Evolutionary conservation across 2,888 invertebrate genomes (phyloP), one percentile per base, ranked within the genome.

Genomic region (Tillus elongatus): DNA sequence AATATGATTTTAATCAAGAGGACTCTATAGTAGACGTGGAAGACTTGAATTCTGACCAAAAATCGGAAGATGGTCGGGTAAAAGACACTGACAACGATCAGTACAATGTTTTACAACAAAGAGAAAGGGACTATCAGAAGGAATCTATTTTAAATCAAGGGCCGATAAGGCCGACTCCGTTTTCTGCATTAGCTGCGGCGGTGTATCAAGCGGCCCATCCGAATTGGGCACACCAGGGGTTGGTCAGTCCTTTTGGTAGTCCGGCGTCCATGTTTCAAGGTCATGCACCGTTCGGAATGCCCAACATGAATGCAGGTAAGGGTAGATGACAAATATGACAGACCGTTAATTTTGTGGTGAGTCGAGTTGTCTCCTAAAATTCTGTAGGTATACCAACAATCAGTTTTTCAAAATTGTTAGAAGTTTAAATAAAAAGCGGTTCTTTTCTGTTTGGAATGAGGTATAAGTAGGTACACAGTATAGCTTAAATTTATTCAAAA

Each of bases 21-120:
- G 77, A 76, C 47, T 79, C 79, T 32, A 73, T 80, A 54, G 84
- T 86, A 9, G 86, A 87, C 58, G 85, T 86, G 9, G 86, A 85
- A 60, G 86, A 85, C 54, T 66, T 84, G 55, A 77, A 77, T 53
- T 73, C 74, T 42, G 77, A 76, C 52, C 62, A 51, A 40, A 61
- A 60, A 46, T 49, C 45, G 13, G 47, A 47, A 13, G 53, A 52
- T 13, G 44, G 44, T 33, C 44, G 50, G 11, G 35, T 49, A 11
- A 57, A 61, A 40, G 59, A 60, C 33, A 24, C 24, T 8, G 43
- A 36, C 2, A 30, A 34, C 8, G 40, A 14, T 30, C 37, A 35
- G 29, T 43, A 40, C 37, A 47, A 41, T 32, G 31, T 47, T 33
- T 38, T 39, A 30, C 45, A 51, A 32, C 52, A 54, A 34, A 47